Percentiles rank a stretch among this genome's conserved stretches.
These are phyloP conservation scores for Boleophthalmus pectinirostris DNA, from an alignment of 2,113 vertebrate genomes.

Conservation along the genomic window DNA sequence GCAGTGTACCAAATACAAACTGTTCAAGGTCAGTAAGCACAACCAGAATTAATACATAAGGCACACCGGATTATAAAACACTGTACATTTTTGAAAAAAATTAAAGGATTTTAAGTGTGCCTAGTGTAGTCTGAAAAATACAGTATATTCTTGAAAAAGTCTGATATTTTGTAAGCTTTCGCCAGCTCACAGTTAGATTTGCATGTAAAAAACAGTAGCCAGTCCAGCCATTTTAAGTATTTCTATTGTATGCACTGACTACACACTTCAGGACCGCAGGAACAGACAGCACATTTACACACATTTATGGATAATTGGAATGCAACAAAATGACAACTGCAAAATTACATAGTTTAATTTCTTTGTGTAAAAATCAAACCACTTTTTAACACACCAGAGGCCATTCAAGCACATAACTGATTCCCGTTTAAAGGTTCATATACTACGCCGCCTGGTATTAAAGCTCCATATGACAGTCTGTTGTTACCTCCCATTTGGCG, in stretches of 20 bases:
- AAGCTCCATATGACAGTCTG: slow-evolving; percentile 46
- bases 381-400: slow-evolving; percentile 44
- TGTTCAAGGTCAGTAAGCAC: no score
- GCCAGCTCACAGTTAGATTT: slow-evolving; percentile 38
- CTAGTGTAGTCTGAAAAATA: no score
- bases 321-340: no score
- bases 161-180: no score
- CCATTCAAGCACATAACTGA: slow-evolving; percentile 53
- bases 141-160: no score
- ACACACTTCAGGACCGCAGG: slow-evolving; percentile 34
- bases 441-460: slow-evolving; percentile 28
- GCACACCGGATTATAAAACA: no score
- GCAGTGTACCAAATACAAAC: no score
- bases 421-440: slow-evolving; percentile 23
- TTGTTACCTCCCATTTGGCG: slow-evolving; percentile 28
- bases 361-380: slow-evolving; percentile 40
- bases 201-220: slow-evolving; percentile 63
- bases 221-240: slow-evolving; percentile 52
- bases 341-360: no score
- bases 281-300: slow-evolving; percentile 41
- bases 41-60: no score
- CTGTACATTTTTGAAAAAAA: no score
- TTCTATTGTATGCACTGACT: not conserved
- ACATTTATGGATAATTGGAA: not conserved
- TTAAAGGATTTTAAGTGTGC: no score